phyloP scores from a whole-genome alignment of 2,888 invertebrate species.

The Diloba caeruleocephala region DNA sequence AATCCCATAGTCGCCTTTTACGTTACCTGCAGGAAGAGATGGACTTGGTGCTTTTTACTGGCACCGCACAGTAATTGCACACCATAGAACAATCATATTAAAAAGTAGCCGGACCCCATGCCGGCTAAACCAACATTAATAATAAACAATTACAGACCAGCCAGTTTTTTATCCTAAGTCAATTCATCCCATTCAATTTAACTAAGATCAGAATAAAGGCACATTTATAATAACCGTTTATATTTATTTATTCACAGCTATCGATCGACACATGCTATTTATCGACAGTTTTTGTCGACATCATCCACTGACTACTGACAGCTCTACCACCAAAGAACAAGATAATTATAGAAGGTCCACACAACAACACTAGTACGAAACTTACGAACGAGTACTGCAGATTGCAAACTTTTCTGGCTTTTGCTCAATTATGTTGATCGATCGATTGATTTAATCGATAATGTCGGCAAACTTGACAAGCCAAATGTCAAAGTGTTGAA shows the following conservation, averaged over 20 bases:
- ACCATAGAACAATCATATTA: neutral
- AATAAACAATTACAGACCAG: constrained; percentile 30
- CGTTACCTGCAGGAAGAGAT: too few species aligned
- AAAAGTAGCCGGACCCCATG: constrained; percentile 23
- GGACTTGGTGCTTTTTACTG: too few species aligned
- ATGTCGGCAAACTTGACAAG: too few species aligned
- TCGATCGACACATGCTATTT: constrained; percentile 45
- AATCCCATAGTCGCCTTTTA: too few species aligned
- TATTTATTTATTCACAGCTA: constrained; percentile 33
- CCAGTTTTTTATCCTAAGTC: constrained; percentile 30
- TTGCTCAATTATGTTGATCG: too few species aligned
- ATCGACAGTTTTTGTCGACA: constrained; percentile 43
- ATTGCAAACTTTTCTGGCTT: too few species aligned
- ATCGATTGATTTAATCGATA: too few species aligned
- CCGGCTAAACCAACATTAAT: constrained; percentile 36
- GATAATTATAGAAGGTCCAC: constrained; percentile 9
- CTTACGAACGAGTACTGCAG: too few species aligned
- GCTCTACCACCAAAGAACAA: neutral
- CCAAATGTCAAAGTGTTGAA: too few species aligned
- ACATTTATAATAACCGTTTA: constrained; percentile 9
- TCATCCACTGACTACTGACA: constrained; percentile 30
- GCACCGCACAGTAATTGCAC: too few species aligned
- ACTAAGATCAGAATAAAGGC: constrained; percentile 26
- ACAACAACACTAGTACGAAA: too few species aligned
- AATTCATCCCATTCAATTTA: constrained; percentile 27